Evolutionary conservation across 1,140 invertebrate species (phyloP).

Genomic region (Drepana arcuata): DNA sequence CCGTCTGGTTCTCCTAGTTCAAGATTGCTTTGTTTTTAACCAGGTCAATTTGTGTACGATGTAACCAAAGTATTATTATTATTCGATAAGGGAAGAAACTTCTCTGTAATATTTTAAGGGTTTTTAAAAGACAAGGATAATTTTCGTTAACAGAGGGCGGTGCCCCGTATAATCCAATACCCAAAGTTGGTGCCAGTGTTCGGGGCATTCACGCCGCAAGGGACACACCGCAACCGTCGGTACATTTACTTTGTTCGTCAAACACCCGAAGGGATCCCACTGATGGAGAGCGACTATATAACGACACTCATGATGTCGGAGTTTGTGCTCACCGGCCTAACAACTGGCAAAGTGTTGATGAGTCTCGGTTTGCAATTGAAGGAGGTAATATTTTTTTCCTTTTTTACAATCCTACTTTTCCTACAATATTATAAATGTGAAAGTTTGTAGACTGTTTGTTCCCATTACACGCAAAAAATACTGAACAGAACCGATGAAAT

Average conservation of each 20-base stretch:
- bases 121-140: no score
- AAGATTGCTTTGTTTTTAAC: no score
- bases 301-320: constrained; percentile 72
- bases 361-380: constrained; percentile 62
- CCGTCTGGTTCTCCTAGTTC: no score
- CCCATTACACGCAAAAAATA: no score
- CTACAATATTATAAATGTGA: no score
- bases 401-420: no score
- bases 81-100: no score
- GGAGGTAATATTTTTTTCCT: constrained; percentile 20
- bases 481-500: no score
- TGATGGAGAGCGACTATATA: constrained; percentile 32
- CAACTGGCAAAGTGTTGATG: constrained; percentile 72
- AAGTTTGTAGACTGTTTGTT: no score
- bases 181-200: constrained; percentile 78
- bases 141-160: constrained; percentile 71
- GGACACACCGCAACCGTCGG: constrained; percentile 63
- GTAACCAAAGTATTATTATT: no score
- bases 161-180: constrained; percentile 76
- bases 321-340: constrained; percentile 75
- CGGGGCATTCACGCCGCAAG: constrained; percentile 72
- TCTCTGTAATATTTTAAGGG: no score
- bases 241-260: constrained; percentile 79
- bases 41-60: no score
- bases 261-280: constrained; percentile 74